A percentile compares a stretch with the other conserved stretches of the same genome.
phyloP scores from a whole-genome alignment of 2,113 vertebrate species.

The Hippocampus abdominalis region DNA sequence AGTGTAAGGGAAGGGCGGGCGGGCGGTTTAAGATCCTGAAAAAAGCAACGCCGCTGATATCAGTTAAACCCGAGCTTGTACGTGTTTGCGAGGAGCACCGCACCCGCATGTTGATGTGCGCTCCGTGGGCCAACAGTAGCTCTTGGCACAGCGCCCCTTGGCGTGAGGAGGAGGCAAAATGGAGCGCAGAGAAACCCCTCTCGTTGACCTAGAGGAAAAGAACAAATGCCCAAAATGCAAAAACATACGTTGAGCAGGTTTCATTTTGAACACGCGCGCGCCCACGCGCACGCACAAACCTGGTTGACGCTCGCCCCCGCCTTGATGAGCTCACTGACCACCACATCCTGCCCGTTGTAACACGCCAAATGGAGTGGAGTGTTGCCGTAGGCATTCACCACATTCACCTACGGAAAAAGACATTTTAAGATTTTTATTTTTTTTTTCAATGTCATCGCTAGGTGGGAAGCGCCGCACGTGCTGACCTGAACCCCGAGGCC shows the following conservation, averaged over 20 bases:
- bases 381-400: constrained; percentile 90
- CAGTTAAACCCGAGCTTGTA: background rate
- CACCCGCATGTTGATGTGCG: constrained; percentile 93
- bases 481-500: constrained; percentile 91
- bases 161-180: constrained; percentile 93
- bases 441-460: too few relatives aligned
- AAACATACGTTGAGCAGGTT: background rate
- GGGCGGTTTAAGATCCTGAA: too few relatives aligned
- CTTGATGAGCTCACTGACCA: constrained; percentile 92
- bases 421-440: constrained; percentile 4
- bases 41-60: too few relatives aligned
- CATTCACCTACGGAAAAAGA: constrained; percentile 80
- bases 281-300: constrained; percentile 24
- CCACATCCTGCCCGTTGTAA: constrained; percentile 95
- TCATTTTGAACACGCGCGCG: background rate
- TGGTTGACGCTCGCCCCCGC: constrained; percentile 92
- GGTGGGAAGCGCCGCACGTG: constrained; percentile 8
- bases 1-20: background rate
- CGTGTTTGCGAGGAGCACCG: constrained; percentile 21
- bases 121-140: constrained; percentile 87
- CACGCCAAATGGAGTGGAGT: constrained; percentile 94
- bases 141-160: constrained; percentile 95
- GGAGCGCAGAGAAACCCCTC: constrained; percentile 90
- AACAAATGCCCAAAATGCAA: constrained; percentile 11
- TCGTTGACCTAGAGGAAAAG: constrained; percentile 77